Evolutionary conservation across 2,888 invertebrate genomes (phyloP).

Genomic region (Ditylenchus weischeri): DNA sequence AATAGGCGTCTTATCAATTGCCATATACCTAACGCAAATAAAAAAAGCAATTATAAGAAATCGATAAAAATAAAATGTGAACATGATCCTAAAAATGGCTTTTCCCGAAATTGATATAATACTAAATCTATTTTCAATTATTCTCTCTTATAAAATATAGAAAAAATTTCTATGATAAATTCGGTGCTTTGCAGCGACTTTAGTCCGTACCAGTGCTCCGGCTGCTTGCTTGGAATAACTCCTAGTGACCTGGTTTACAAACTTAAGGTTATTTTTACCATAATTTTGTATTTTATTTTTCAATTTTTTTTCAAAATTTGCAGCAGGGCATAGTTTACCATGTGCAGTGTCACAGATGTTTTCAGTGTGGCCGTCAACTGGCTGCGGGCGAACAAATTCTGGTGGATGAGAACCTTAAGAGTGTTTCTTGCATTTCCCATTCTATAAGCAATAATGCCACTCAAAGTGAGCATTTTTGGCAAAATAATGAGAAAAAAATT

Average conservation of each 20-base stretch:
- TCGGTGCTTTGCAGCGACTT: slow-evolving; percentile 38
- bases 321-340: slow-evolving; percentile 44
- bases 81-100: no score
- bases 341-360: slow-evolving; percentile 53
- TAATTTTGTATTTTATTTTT: no score
- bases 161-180: not conserved
- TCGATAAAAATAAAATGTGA: no score
- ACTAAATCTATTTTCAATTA: no score
- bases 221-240: slow-evolving; percentile 50
- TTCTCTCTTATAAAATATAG: slow-evolving; percentile 2
- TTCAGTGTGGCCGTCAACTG: slow-evolving; percentile 46
- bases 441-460: not conserved
- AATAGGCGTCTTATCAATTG: no score
- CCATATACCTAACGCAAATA: no score
- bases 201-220: slow-evolving; percentile 47
- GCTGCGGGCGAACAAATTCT: slow-evolving; percentile 54
- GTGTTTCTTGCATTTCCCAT: slow-evolving; percentile 48
- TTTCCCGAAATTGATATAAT: no score
- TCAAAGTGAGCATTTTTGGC: no score
- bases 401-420: slow-evolving; percentile 45
- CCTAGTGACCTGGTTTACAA: slow-evolving; percentile 56
- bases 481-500: no score
- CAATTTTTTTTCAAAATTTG: not conserved
- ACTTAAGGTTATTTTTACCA: slow-evolving; percentile 35
- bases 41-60: no score